Evolutionary conservation across 1,140 invertebrate species (phyloP), one percentile per base, ranked within the genome.

Genomic region (Paracyclopina nana): DNA sequence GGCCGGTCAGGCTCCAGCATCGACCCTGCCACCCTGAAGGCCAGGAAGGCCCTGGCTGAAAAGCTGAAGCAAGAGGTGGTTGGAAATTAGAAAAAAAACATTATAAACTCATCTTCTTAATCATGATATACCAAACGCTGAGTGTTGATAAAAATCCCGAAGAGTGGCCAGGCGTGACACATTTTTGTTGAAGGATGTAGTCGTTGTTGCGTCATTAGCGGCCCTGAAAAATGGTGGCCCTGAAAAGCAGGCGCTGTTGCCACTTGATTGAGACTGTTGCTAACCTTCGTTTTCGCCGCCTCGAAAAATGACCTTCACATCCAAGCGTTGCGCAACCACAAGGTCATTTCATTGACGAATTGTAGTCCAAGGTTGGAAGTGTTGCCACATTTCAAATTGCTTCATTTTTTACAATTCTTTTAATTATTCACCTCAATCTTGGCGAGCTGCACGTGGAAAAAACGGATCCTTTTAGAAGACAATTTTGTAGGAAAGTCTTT

Each of bases 21-120:
- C 26, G 38, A 40, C 16, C 22, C 53, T 16, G 26, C 18, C 46
- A 69, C 75, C 53, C 59, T 88, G 56, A 77, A 81, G 57, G 71
- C 87, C 46, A 69, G 86, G 31, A 75, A 76, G 58, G 80, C 82
- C 0, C 70, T 90, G 25, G 85, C 83, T 6, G 77, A 79, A 43
- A 73, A 80, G 56, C 67, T 91, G 11, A 82, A 82, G 62, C 70
- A 74, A 40, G 85, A 91, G 70, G 81, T 91, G 6, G 62, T 72
- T 38, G 60, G 61, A n/a, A 51, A 59, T 12, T 50, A 55, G 46
- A 50, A 54, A n/a, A 11, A 9, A 6, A 18, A n/a, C 3, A 44
- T 14, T 3, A 12, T 2, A 44, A 42, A 11, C 18, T 44, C 8
- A 30, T 30, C 29, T 9, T n/a, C n/a, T 30, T n/a, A 8, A 9